Evolutionary conservation across 1,140 invertebrate genomes (phyloP), one percentile per base, ranked within the genome.

Genomic region (Leptestheria dahalacensis): DNA sequence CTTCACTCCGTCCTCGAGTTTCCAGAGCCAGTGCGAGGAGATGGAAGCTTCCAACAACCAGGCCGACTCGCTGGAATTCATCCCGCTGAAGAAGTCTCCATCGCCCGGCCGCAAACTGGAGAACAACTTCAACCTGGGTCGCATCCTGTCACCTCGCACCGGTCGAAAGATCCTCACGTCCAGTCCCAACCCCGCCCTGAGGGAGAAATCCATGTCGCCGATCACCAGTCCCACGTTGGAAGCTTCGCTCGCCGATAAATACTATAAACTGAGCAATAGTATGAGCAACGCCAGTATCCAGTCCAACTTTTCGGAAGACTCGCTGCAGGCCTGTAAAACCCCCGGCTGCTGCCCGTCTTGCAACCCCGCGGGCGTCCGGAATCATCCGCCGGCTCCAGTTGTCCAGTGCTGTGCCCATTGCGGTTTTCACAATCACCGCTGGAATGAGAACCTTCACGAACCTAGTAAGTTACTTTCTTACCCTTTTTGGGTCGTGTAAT

Each of bases 241-340:
- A 11, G 53, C 26, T 20, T 15, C 21, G 28, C 24, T 28, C 15
- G 15, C 6, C 33, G 33, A 41, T 6, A 41, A 41, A 41, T 41
- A 41, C 15, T 41, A 9, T 15, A 41, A 41, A 15, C 21, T 55
- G 15, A 33, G 25, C 9, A 55, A 26, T 20, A 55, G 53, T 33
- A 55, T 55, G 53, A 55, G 53, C 28, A 55, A 55, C n/a, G 26
- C 53, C 12, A 55, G 53, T 18, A 55, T 55, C 20, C 53, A 55
- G 20, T 55, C 53, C 21, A 25, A 4, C 26, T 55, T 29, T 4
- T 55, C 53, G 23, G 53, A 55, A 18, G 53, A 55, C 20, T 55
- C 53, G 24, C 53, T 55, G 11, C 26, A 18, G 3, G 53, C 24
- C 11, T n/a, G 26, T 9, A 26, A 55, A 25, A 24, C 24, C 25